Percentiles rank a stretch among this genome's conserved stretches.
phyloP scores from a whole-genome alignment of 2,113 vertebrate species.

The Rhodinocichla rosea region DNA sequence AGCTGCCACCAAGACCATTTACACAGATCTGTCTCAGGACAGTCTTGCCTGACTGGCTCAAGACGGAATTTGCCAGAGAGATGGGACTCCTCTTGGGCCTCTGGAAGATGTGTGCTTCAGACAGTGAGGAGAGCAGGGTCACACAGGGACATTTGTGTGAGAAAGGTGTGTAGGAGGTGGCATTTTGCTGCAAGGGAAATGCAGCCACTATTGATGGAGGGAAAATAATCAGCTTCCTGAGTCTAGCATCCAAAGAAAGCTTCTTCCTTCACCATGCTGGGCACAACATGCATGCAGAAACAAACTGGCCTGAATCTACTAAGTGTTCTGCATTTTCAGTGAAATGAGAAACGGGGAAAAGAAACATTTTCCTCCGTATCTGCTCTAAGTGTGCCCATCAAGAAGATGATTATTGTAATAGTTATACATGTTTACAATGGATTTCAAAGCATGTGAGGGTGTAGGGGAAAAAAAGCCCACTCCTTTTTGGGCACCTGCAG shows the following conservation, averaged over 20 bases:
- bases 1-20: not conserved
- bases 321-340: constrained; percentile 1
- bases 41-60: rapidly evolving
- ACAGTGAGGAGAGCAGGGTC: not conserved
- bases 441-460: not conserved
- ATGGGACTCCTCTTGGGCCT: not conserved
- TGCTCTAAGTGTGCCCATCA: not conserved
- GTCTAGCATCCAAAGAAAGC: not conserved
- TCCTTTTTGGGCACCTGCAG: not conserved
- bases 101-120: not conserved
- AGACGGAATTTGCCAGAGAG: not conserved
- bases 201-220: not conserved
- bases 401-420: not conserved
- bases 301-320: not conserved
- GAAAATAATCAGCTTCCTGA: not conserved
- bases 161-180: not conserved
- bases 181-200: not conserved
- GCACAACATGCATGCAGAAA: not conserved
- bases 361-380: not conserved
- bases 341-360: not conserved
- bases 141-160: not conserved
- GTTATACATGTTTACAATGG: not conserved
- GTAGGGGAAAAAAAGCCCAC: rapidly evolving
- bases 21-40: not conserved
- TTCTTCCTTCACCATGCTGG: not conserved